Evolutionary conservation across 2,797 vertebrate genomes (phyloP), one percentile per base, ranked within the genome.

Genomic region (Microchirus variegatus): DNA sequence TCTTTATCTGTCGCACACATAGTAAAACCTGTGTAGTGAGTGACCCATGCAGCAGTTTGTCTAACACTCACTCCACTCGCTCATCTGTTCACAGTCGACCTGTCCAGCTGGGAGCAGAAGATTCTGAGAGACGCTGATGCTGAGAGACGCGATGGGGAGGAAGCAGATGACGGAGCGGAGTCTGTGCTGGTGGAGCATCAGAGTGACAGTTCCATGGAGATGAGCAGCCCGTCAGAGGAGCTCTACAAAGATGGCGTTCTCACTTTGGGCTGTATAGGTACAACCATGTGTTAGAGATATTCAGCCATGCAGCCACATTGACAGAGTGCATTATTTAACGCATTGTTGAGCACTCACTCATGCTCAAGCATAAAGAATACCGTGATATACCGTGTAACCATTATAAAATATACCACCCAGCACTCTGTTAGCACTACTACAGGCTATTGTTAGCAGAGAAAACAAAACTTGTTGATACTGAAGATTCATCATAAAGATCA

Each of bases 81-180:
- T 40, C 17, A 38, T 45, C 54, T 31, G 46, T 50, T 55, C 45
- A 13, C 75, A 97, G 96, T 97, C 74, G 95, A 97, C 78, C 77
- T 98, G 65, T 93, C 90, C 77, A 96, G 95, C 88, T 98, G 96
- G 96, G 93, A 94, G 81, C 90, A 95, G 82, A 98, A 98, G 89
- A 97, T 98, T 53, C 93, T 96, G 53, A 92, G 93, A 60, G 95
- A 97, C 53, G 86, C 94, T 3, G 87, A 87, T 2, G 90, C 89
- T 1, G 88, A 91, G 67, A 88, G 67, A 22, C 86, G 81, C 0
- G 93, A 93, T 0, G 91, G 85, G 8, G 94, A 93, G 8, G 54
- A 9, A 11, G 26, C 53, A 0, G 92, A 93, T 0, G 93, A 94
- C 4, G 91, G 84, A 0, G 89, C 60, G 0, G 92, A 92, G 17